Conservation (phyloP, 2,888 invertebrate species). For the Helicoverpa assulta region DNA sequence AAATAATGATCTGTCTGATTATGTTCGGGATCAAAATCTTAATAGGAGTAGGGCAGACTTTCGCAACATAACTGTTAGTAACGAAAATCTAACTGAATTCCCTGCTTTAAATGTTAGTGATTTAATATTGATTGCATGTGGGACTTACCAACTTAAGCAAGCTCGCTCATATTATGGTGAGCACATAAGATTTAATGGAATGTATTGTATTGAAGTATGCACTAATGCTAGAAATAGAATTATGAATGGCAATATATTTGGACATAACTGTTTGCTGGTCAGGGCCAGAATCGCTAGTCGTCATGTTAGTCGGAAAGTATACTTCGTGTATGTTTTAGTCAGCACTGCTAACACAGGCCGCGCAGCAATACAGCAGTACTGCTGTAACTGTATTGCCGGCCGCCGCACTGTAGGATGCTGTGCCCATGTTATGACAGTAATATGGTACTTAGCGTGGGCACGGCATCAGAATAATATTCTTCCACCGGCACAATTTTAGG, state of each 20-base stretch:
- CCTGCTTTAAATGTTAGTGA: slow-evolving; percentile 2
- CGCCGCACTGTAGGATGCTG: slow-evolving; percentile 22
- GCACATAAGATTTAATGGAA: slow-evolving; percentile 21
- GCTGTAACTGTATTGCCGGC: slow-evolving; percentile 15
- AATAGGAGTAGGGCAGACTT: slow-evolving; percentile 22
- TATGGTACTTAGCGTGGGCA: slow-evolving; percentile 21
- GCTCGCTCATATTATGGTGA: slow-evolving; percentile 21
- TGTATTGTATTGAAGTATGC: slow-evolving; percentile 1
- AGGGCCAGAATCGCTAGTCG: slow-evolving; percentile 15
- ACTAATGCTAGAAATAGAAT: slow-evolving; percentile 5
- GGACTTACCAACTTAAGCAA: slow-evolving; percentile 11
- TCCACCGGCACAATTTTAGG: slow-evolving; percentile 19
- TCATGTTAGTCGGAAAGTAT: slow-evolving; percentile 17
- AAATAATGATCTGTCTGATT: slow-evolving; percentile 17
- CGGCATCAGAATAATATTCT: slow-evolving; percentile 17
- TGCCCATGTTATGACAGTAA: slow-evolving; percentile 14
- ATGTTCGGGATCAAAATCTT: slow-evolving; percentile 4
- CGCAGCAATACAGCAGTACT: slow-evolving; percentile 8
- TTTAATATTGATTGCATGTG: slow-evolving; percentile 17
- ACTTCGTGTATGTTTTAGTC: slow-evolving; percentile 15
- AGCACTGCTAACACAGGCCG: slow-evolving; percentile 4
- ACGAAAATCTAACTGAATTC: slow-evolving; percentile 4
- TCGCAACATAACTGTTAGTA: slow-evolving; percentile 1
- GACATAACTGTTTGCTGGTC: slow-evolving; percentile 3
- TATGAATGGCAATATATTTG: background rate